phyloP scores from a whole-genome alignment of 1,140 invertebrate species.

The Zaprionus gabonicus region DNA sequence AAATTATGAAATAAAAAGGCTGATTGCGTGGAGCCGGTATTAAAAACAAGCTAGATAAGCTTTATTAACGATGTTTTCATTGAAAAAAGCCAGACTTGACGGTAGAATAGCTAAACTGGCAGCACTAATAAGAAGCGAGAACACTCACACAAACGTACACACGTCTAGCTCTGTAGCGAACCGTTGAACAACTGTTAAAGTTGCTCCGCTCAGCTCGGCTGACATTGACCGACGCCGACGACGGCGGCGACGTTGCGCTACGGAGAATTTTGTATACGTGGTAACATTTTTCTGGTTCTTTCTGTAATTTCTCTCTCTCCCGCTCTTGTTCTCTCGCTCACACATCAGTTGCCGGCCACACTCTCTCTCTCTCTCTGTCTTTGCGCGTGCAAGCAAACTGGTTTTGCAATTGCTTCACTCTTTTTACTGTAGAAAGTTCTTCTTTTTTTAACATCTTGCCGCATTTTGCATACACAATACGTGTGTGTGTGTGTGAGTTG shows the following conservation, averaged over 20 bases:
- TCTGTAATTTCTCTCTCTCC: constrained; percentile 20
- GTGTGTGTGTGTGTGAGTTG: not conserved
- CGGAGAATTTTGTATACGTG: constrained; percentile 72
- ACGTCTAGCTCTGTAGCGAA: constrained; percentile 58
- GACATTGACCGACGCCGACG: constrained; percentile 65
- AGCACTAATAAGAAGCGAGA: not conserved
- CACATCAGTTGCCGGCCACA: constrained; percentile 34
- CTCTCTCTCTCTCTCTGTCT: constrained; percentile 10
- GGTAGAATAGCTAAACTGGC: no score
- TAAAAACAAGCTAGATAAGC: no score
- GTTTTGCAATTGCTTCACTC: constrained; percentile 46
- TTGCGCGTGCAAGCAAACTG: constrained; percentile 39
- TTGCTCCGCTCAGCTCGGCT: constrained; percentile 33
- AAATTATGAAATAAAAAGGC: no score
- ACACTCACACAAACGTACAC: constrained; percentile 18
- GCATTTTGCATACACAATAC: constrained; percentile 31
- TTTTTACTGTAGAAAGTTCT: constrained; percentile 28
- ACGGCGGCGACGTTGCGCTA: constrained; percentile 16
- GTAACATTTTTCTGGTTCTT: constrained; percentile 78
- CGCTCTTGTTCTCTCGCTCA: not conserved
- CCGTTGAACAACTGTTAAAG: constrained; percentile 63
- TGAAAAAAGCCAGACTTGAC: no score
- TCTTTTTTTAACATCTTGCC: constrained; percentile 9
- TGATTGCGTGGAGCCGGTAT: no score
- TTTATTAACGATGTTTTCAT: no score